Percentiles rank a stretch among this genome's conserved stretches.
These are phyloP conservation scores for Istiophorus platypterus DNA, from an alignment of 2,113 vertebrate species.

Conservation along the genomic window DNA sequence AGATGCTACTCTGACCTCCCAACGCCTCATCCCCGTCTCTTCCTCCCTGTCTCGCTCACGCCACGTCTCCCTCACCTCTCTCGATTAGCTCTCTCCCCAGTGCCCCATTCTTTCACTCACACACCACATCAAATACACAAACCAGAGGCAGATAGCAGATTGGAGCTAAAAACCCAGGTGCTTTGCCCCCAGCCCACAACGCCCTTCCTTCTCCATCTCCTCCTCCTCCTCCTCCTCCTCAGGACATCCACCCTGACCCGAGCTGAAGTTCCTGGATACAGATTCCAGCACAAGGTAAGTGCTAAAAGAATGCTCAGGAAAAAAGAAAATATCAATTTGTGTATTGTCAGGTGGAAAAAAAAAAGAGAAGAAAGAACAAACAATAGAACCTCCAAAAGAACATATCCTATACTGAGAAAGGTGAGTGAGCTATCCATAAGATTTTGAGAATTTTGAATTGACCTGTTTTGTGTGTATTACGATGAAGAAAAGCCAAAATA, in stretches of 20 bases:
- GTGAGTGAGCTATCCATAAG: background rate
- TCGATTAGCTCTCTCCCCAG: conserved; percentile 30
- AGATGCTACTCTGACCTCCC: conserved; percentile 80
- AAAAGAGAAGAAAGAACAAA: conserved; percentile 3
- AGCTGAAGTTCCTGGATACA: conserved; percentile 1
- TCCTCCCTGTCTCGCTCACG: conserved; percentile 40
- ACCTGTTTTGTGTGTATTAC: background rate
- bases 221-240: background rate
- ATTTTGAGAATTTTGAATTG: background rate
- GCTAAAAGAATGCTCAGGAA: background rate
- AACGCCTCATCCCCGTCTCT: conserved; percentile 47
- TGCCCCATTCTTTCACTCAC: conserved; percentile 42
- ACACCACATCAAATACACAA: conserved; percentile 37
- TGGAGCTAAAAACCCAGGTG: conserved; percentile 38
- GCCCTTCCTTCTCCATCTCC: background rate
- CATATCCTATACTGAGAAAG: background rate
- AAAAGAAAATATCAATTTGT: conserved; percentile 31
- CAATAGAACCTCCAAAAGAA: conserved; percentile 25
- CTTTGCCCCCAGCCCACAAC: conserved; percentile 10
- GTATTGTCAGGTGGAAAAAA: conserved; percentile 1
- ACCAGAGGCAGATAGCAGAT: conserved; percentile 42
- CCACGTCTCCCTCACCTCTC: conserved; percentile 56
- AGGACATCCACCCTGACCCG: conserved; percentile 19
- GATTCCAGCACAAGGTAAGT: background rate
- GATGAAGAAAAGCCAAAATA: conserved; percentile 19